Evolutionary conservation across 2,113 vertebrate species (phyloP).

Genomic region (Pandion haliaetus): DNA sequence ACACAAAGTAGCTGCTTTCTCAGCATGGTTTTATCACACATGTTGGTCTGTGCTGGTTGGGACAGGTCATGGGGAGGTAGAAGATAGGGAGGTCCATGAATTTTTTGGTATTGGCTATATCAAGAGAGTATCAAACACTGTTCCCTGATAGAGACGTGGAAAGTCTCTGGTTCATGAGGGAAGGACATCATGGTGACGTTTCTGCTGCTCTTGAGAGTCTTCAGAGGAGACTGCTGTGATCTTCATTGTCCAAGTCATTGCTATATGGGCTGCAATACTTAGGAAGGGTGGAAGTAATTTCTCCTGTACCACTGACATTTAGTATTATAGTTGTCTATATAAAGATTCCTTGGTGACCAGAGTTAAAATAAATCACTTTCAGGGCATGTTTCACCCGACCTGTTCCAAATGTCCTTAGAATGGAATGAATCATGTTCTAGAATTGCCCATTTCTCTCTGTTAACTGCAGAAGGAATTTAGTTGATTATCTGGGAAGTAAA

Average conservation of each 20-base stretch:
- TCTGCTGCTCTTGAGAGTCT: not conserved
- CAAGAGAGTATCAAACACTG: not conserved
- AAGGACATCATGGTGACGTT: accelerated
- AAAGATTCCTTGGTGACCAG: not conserved
- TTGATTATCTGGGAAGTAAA: not conserved
- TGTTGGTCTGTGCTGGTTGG: not conserved
- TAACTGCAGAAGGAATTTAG: not conserved
- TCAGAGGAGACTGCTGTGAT: not conserved
- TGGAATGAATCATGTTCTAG: not conserved
- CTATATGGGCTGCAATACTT: not conserved
- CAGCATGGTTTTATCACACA: not conserved
- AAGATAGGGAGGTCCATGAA: not conserved
- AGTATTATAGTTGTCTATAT: not conserved
- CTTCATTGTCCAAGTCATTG: not conserved
- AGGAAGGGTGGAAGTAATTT: not conserved
- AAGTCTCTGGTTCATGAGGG: not conserved
- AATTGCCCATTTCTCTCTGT: not conserved
- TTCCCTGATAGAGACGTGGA: accelerated
- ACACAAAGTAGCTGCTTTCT: not conserved
- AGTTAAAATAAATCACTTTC: not conserved
- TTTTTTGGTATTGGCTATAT: not conserved
- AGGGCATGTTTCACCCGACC: not conserved
- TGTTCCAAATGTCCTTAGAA: not conserved
- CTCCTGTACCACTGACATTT: not conserved
- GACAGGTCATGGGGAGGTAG: not conserved